Evolutionary conservation across 2,797 vertebrate species (phyloP), one percentile per base, ranked within the genome.

Genomic region (Eleutherodactylus coqui): DNA sequence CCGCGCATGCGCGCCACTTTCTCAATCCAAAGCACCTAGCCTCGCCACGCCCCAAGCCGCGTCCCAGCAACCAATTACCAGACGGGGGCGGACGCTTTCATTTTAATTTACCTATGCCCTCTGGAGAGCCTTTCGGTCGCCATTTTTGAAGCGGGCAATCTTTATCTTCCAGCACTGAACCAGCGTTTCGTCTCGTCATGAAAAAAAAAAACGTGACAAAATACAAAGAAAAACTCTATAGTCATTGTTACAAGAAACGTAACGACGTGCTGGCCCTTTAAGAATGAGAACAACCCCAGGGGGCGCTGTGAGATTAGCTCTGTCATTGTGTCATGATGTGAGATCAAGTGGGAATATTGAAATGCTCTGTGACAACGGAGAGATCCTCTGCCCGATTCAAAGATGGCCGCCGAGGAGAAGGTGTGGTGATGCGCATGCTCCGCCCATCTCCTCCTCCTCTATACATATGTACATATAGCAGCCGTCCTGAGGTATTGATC

Each of bases 101-200:
- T 29, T 67, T 47, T 43, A 43, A 55, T 45, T n/a, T 2, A n/a
- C 11, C 38, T 27, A 24, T 43, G 19, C 85, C 16, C 45, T n/a
- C 3, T 34, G 2, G 85, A 36, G 19, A 14, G n/a, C 1, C 14
- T 29, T 1, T 24, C 13, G 21, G 24, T 14, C 8, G 58, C 79
- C 85, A 82, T 86, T 10, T 60, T 67, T 41, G 34, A 32, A 29
- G 14, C 14, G 85, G 85, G 85, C 60, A 78, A 55, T 4, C 32
- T 24, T 53, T 34, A 24, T 11, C 1, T 24, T 21, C 34, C 5
- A 34, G 3, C 3, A 7, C 70, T 47, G 24, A n/a, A 6, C 53
- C 11, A 36, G 32, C 29, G 16, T 7, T 49, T 75, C 45, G 38
- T 73, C 70, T n/a, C n/a, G n/a, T 27, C 24, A 47, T 45, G 41